Evolutionary conservation across 1,140 invertebrate species (phyloP).

Genomic region (Agrypnia vestita): DNA sequence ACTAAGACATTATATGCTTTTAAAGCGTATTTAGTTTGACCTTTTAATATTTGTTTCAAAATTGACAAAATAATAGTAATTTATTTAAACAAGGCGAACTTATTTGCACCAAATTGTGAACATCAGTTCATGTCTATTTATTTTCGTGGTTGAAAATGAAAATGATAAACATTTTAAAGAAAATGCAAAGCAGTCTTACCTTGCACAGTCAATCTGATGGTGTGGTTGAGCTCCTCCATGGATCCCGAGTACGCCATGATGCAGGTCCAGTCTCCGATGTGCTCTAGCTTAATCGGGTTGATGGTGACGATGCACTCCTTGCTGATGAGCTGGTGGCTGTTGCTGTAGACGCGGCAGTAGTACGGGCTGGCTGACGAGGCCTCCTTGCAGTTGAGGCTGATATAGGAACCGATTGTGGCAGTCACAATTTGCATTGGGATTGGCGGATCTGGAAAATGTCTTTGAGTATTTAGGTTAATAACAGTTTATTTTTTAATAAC

Average conservation of each 20-base stretch:
- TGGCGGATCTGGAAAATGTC: conserved; percentile 5
- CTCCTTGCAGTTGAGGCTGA: conserved; percentile 30
- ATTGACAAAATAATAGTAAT: too few relatives aligned
- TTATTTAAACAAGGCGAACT: too few relatives aligned
- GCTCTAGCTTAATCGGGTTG: conserved; percentile 43
- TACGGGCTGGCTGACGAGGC: neutral
- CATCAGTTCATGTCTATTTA: too few relatives aligned
- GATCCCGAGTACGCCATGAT: conserved; percentile 31
- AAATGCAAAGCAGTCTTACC: too few relatives aligned
- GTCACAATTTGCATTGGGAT: neutral
- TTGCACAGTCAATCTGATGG: conserved; percentile 23
- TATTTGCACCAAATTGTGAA: too few relatives aligned
- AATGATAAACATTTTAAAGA: too few relatives aligned
- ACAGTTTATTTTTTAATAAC: too few relatives aligned
- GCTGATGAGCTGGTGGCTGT: conserved; percentile 18
- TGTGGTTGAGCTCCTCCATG: conserved; percentile 49
- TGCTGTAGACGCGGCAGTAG: conserved; percentile 51
- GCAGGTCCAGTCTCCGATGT: conserved; percentile 54
- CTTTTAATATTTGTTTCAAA: too few relatives aligned
- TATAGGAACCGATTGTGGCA: conserved; percentile 35
- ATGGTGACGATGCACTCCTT: conserved; percentile 34
- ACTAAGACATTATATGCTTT: too few relatives aligned
- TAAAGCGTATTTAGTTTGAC: too few relatives aligned
- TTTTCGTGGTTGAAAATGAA: too few relatives aligned
- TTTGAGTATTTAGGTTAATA: too few relatives aligned